Percentiles rank a stretch among this genome's conserved stretches.
Conservation (phyloP, 1,140 invertebrate genomes). For the Plodia interpunctella region DNA sequence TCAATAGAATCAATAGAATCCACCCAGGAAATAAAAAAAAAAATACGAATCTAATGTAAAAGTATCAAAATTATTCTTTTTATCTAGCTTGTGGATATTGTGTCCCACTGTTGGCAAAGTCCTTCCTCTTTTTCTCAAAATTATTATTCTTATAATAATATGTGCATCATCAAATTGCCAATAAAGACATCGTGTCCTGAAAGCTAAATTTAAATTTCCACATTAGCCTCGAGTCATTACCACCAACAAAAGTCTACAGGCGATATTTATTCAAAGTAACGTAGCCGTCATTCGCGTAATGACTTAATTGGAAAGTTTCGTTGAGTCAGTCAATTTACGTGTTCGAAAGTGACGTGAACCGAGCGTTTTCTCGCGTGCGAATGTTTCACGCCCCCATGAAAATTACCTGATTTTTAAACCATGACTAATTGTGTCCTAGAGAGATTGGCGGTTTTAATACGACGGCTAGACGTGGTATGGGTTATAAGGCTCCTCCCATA, state of each 20-base stretch:
- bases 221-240: conserved; percentile 19
- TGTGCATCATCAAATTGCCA: too few relatives aligned
- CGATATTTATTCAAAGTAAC: conserved; percentile 40
- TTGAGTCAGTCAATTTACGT: conserved; percentile 46
- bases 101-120: too few relatives aligned
- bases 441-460: conserved; percentile 5
- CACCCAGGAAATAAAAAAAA: too few relatives aligned
- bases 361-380: conserved; percentile 45
- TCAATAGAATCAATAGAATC: too few relatives aligned
- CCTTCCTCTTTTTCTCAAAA: too few relatives aligned
- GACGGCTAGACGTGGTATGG: neutral
- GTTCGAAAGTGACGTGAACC: conserved; percentile 36
- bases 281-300: conserved; percentile 49
- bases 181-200: neutral
- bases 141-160: too few relatives aligned
- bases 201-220: neutral
- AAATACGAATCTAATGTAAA: too few relatives aligned
- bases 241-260: conserved; percentile 20
- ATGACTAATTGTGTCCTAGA: conserved; percentile 34
- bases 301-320: conserved; percentile 62
- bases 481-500: neutral
- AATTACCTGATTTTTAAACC: conserved; percentile 39
- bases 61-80: too few relatives aligned
- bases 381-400: conserved; percentile 36
- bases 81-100: too few relatives aligned